Conservation (phyloP, 2,888 invertebrate species). For the Lacanobia oleracea region DNA sequence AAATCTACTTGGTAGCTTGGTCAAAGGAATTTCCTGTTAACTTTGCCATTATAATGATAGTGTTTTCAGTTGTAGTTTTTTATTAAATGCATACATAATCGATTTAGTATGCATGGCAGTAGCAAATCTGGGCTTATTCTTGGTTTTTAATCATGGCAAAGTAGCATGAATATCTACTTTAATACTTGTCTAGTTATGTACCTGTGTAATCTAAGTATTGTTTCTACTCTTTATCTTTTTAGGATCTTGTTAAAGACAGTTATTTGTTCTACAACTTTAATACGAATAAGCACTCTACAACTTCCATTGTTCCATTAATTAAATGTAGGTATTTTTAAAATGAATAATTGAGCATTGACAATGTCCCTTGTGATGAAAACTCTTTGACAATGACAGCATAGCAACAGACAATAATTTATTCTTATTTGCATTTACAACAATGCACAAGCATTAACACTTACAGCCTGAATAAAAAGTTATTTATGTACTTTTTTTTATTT, state of each 20-base stretch:
- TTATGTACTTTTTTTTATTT: conserved; percentile 18
- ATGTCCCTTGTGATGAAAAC: not conserved
- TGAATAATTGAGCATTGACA: not conserved
- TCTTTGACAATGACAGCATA: not conserved
- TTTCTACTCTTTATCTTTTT: not conserved
- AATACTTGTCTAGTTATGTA: too few relatives aligned
- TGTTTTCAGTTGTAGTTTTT: conserved; percentile 13
- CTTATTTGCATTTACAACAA: conserved; percentile 1
- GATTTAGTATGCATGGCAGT: conserved; percentile 1
- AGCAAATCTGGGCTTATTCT: conserved; percentile 3
- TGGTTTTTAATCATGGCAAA: not conserved
- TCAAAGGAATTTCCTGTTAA: not conserved
- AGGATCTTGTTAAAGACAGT: not conserved
- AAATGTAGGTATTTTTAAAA: not conserved
- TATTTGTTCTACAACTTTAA: not conserved
- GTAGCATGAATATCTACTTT: not conserved
- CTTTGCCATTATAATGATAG: not conserved
- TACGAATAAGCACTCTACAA: not conserved
- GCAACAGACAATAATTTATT: not conserved
- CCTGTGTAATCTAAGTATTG: not conserved
- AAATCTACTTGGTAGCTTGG: not conserved
- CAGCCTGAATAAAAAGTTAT: conserved; percentile 18
- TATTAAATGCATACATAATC: conserved; percentile 5
- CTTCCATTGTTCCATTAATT: conserved; percentile 21
- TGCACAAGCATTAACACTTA: conserved; percentile 14